Evolutionary conservation across 2,797 vertebrate genomes (phyloP), one percentile per base, ranked within the genome.

Genomic region (Hoplostethus atlanticus): DNA sequence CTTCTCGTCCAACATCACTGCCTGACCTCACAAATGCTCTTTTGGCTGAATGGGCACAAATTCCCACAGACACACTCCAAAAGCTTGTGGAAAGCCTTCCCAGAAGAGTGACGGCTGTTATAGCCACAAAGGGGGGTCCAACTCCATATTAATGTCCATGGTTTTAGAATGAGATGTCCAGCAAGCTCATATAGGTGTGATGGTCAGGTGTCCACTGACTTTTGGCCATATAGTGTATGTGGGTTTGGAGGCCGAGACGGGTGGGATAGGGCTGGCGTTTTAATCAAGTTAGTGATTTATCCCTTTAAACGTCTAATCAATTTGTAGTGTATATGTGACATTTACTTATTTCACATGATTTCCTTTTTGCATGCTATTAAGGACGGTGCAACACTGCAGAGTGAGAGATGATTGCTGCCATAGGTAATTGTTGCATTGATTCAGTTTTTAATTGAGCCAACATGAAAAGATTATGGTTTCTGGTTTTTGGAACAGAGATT

Each of bases 221-320:
- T 21, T 21, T 21, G 21, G 21, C 21, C 21, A 21, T 21, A 21
- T 21, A 21, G 21, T 21, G 21, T 13, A 1, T 4, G 30, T 30
- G 3, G 60, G 42, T 13, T 21, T 16, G 3, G 28, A 28, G 28
- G 21, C 16, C 2, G 36, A 21, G 28, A 15, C 28, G 21, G 21
- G 21, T 21, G 21, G 28, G 64, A 65, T 50, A 65, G 44, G 64
- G 13, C 53, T 83, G 83, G 79, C 76, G 71, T 89, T 85, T 85
- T 67, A 69, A 62, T 71, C 54, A 74, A 67, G 77, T 60, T 54
- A 40, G 62, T 84, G 77, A 81, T 80, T 71, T 79, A 81, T 78
- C 76, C 44, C 80, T 89, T 86, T 84, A 81, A 83, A 86, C 79
- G 71, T 73, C 69, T 70, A 76, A 84, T 82, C 79, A 85, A 78